Base-by-base conservation (phyloP, 23 tunicate genomes). In the Halocynthia aurantium region DNA sequence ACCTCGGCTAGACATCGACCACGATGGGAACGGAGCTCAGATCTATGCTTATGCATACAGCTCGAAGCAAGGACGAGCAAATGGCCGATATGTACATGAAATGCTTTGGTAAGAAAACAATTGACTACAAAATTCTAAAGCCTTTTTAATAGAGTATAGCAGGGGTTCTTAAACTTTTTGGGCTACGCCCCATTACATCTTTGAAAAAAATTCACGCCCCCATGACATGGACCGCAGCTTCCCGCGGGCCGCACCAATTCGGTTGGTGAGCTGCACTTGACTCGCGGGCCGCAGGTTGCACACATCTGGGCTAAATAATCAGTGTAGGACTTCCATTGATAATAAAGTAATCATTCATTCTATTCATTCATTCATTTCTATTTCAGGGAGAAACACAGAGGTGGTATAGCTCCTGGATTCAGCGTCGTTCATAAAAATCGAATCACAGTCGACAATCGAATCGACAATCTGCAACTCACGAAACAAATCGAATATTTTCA, bases 1-100 rank as follows among this genome's bases (percentile, higher is more conserved):
- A 52, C 86, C 86, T 5, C 81, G 86, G 7, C 55, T 82, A 73
- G 72, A 73, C 50, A 76, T 82, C 17, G 86, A 82, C 21, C 72
- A 52, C 11, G 51, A 82, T 76, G 86, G 86, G 2, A 51, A 75
- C 62, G 86, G 86, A 10, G 79, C 70, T 0, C 62, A 44, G 62
- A 77, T 82, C 7, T 75, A 50, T 76, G 86, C 81, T 20, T 82
- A 82, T 6, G 81, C 64, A 19, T 82, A 82, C 73, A 52, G 52
- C 18, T 49, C 63, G 51, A 22, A 18, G 51, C 18, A 61, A 2
- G 81, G 86, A 8, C 55, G 75, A 57, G n/a, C 49, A 2, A 52
- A 56, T 64, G 86, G 81, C 5, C 49, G 71, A 52, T n/a, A 52
- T n/a, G 62, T 82, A 8, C 86, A 82, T 21, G 75, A 82, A 11